Conservation (phyloP, 2,113 vertebrate genomes). For the Oryzias melastigma region DNA sequence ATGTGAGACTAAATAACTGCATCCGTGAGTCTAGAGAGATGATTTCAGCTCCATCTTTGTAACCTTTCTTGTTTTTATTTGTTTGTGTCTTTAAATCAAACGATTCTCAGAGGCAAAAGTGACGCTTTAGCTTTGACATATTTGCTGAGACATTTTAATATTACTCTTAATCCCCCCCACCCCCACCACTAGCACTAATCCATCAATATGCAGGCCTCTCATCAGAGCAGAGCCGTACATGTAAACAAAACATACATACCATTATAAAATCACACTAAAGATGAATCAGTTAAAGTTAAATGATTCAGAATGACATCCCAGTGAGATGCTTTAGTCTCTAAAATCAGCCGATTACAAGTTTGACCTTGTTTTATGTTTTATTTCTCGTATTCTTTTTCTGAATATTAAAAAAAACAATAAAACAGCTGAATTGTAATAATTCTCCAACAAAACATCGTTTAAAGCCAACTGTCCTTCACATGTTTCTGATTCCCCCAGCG, state of each 20-base stretch:
- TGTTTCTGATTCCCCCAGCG: neutral
- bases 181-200: slow-evolving; percentile 23
- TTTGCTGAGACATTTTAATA: slow-evolving; percentile 41
- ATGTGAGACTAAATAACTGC: slow-evolving; percentile 19
- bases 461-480: neutral
- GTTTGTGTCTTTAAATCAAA: neutral
- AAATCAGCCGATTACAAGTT: no score
- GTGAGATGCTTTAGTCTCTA: no score
- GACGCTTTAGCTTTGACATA: slow-evolving; percentile 7
- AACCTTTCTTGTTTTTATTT: neutral
- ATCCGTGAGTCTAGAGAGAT: slow-evolving; percentile 14
- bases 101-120: neutral
- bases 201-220: slow-evolving; percentile 19
- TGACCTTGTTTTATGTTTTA: no score
- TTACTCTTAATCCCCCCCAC: slow-evolving; percentile 36
- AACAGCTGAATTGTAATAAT: no score
- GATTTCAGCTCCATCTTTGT: slow-evolving; percentile 1
- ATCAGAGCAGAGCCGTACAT: slow-evolving; percentile 15
- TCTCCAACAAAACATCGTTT: neutral
- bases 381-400: no score
- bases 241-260: neutral
- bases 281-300: no score
- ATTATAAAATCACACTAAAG: no score
- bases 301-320: no score
- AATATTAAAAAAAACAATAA: no score